phyloP scores from a whole-genome alignment of 2,113 vertebrate species.

The Callipepla californica region DNA sequence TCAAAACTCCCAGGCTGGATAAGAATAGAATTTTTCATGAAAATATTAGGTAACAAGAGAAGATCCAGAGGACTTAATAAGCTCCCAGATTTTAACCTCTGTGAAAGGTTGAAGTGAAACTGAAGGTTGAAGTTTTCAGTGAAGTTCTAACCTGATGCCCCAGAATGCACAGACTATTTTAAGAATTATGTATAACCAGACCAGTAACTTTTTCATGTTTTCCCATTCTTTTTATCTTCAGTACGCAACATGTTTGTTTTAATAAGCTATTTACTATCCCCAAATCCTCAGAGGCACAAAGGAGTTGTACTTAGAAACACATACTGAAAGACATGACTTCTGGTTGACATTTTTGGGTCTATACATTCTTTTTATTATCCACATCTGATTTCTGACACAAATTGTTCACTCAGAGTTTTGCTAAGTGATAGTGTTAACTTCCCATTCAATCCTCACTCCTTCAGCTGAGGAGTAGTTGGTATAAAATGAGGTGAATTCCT shows the following conservation, averaged over 20 bases:
- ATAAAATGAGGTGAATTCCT: background rate
- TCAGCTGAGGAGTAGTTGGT: background rate
- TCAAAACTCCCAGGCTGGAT: background rate
- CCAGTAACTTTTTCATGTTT: background rate
- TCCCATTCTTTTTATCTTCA: background rate
- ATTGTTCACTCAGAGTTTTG: background rate
- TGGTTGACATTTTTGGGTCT: background rate
- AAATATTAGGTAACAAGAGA: background rate
- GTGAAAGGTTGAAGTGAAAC: background rate
- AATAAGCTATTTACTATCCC: background rate
- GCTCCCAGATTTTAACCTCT: background rate
- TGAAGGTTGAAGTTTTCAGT: background rate
- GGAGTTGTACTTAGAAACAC: background rate
- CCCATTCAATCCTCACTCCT: background rate
- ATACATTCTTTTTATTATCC: background rate
- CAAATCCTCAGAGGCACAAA: background rate
- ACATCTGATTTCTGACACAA: background rate
- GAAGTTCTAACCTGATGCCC: background rate
- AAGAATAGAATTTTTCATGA: background rate
- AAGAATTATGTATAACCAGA: background rate
- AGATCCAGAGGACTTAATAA: background rate
- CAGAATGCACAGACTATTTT: background rate
- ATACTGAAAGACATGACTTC: background rate
- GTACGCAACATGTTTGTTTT: background rate
- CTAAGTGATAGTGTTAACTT: background rate